Conservation (phyloP, 2,888 invertebrate species). For the Piscicola geometra region DNA sequence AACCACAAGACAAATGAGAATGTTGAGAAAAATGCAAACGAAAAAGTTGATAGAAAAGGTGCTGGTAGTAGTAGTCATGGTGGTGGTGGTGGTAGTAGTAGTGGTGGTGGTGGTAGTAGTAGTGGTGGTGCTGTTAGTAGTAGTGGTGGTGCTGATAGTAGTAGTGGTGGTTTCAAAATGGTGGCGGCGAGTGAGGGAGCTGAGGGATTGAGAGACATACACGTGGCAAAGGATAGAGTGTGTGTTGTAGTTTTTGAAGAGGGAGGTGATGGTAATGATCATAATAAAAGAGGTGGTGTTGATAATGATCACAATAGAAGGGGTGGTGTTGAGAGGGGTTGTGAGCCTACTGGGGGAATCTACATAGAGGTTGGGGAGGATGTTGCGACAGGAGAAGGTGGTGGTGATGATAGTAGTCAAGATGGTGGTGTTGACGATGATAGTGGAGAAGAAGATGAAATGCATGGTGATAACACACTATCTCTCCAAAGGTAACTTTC, state of each 20-base stretch:
- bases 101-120: slow-evolving; percentile 6
- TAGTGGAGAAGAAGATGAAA: no score
- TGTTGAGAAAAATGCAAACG: neutral
- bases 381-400: no score
- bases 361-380: no score
- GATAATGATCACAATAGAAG: neutral
- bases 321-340: neutral
- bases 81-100: slow-evolving; percentile 22
- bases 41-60: neutral
- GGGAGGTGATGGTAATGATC: no score
- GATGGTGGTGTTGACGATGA: no score
- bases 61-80: slow-evolving; percentile 4
- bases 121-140: slow-evolving; percentile 10
- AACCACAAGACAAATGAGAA: neutral
- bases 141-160: slow-evolving; percentile 8
- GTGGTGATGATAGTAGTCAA: no score
- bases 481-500: no score
- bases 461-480: no score
- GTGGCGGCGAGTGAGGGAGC: neutral
- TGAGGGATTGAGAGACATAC: no score
- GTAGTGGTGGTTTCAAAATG: neutral
- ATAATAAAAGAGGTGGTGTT: neutral
- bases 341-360: no score
- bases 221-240: no score
- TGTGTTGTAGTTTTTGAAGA: no score